Evolutionary conservation across 2,888 invertebrate genomes (phyloP).

Genomic region (Balanococcus diminutus): DNA sequence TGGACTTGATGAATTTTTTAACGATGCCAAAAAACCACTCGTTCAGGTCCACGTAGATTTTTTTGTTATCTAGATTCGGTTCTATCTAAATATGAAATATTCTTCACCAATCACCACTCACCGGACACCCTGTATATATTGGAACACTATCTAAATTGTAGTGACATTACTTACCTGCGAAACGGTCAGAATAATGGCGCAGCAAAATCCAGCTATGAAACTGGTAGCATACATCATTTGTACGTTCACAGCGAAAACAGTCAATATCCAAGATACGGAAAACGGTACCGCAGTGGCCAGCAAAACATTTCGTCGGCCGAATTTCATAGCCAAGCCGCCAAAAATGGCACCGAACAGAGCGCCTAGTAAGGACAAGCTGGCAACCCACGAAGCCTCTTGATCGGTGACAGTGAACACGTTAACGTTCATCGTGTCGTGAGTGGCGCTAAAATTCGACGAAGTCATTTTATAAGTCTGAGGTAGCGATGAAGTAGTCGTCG

Average conservation of each 20-base stretch:
- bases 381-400: conserved; percentile 82
- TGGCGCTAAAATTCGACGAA: conserved; percentile 10
- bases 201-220: conserved; percentile 82
- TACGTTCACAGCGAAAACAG: conserved; percentile 77
- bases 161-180: conserved; percentile 71
- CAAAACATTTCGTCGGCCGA: conserved; percentile 74
- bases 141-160: too few species aligned
- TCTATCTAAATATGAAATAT: too few species aligned
- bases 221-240: conserved; percentile 83
- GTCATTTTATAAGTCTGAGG: conserved; percentile 14
- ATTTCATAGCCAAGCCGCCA: conserved; percentile 78
- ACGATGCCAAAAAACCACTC: too few species aligned
- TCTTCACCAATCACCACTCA: too few species aligned
- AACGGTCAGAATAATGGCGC: conserved; percentile 77
- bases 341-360: conserved; percentile 80
- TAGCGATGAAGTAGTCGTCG: conserved; percentile 24
- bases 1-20: too few species aligned
- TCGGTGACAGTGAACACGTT: conserved; percentile 57
- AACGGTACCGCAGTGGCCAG: conserved; percentile 77
- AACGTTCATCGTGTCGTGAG: neutral
- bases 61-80: too few species aligned
- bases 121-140: too few species aligned
- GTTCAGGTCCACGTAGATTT: too few species aligned
- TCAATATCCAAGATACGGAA: conserved; percentile 80
- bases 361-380: conserved; percentile 78